Conservation (phyloP, 2,797 vertebrate genomes). For the Aulostomus chinensis region DNA sequence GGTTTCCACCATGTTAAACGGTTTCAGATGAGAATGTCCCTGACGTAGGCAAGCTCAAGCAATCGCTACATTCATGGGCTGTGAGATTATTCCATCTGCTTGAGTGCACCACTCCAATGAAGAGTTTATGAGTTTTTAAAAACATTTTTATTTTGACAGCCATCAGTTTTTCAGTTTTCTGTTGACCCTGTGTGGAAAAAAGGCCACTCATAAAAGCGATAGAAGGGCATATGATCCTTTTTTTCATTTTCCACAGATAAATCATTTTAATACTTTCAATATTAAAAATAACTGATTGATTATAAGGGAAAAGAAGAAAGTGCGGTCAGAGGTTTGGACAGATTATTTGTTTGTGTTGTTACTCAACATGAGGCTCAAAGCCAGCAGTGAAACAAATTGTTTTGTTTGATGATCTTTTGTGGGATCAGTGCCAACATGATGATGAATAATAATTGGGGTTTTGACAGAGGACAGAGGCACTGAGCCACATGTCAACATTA, state of each 20-base stretch:
- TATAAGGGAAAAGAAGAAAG: constrained; percentile 5
- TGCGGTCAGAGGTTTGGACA: constrained; percentile 4
- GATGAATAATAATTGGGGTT: constrained; percentile 37
- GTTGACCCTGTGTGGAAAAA: constrained; percentile 11
- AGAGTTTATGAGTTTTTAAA: too few species aligned
- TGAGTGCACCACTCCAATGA: constrained; percentile 5
- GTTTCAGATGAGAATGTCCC: constrained; percentile 46
- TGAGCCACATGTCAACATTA: too few species aligned
- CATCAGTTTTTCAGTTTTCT: too few species aligned
- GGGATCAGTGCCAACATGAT: constrained; percentile 27
- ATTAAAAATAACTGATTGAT: too few species aligned
- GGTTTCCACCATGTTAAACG: constrained; percentile 39
- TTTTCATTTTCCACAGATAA: too few species aligned
- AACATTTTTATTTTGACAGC: too few species aligned
- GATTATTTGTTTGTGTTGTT: constrained; percentile 17
- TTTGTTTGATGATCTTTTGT: constrained; percentile 9
- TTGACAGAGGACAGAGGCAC: too few species aligned
- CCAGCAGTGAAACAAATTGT: constrained; percentile 5
- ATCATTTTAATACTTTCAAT: too few species aligned
- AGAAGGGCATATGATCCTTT: too few species aligned
- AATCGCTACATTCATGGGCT: constrained; percentile 8
- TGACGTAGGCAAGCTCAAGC: constrained; percentile 10
- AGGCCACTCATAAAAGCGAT: too few species aligned
- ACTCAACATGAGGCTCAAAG: constrained; percentile 15
- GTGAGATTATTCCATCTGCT: constrained; percentile 48